Evolutionary conservation across 1,140 invertebrate species (phyloP), one percentile per base, ranked within the genome.

Genomic region (Tachypleus tridentatus): DNA sequence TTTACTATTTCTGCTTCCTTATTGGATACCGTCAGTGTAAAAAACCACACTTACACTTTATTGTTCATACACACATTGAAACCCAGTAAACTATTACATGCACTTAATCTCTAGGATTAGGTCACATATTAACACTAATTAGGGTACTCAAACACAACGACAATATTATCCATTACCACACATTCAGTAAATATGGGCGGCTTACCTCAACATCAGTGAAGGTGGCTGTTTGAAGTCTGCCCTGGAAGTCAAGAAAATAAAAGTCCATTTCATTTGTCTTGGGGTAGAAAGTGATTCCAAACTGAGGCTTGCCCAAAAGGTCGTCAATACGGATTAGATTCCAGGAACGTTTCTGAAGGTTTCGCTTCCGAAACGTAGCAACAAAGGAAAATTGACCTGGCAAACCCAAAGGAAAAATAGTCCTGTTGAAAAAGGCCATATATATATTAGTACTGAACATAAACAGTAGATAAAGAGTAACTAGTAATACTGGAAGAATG

Each of bases 341-440:
- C 88, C 87, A 91, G 0, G 84, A 76, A 48, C 77, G 75, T 70
- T 79, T 83, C 1, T 81, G 79, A 10, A 80, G 74, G 70, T 82
- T 81, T 53, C 80, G 77, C 53, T 82, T 80, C 56, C 83, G 77
- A 71, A 86, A 84, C 3, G 85, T 87, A 67, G 81, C 82, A 56
- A 86, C 82, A 69, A 87, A 82, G 7, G 85, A 87, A 74, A 88
- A 89, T 73, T 87, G 81, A 53, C 85, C 80, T 3, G 87, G 86
- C 58, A 87, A 73, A 5, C 85, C 86, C 64, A 79, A 74, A 3
- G 85, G 84, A 73, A 86, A 86, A 60, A 87, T 79, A 57, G 82
- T 77, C 69, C 85, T 86, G 73, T 29, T 29, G 29, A 29, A 29
- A 29, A 29, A 29, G 29, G 29, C 29, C 29, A 29, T 29, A 29